Evolutionary conservation across 2,113 vertebrate species (phyloP).

Genomic region (Psilopogon haemacephalus): DNA sequence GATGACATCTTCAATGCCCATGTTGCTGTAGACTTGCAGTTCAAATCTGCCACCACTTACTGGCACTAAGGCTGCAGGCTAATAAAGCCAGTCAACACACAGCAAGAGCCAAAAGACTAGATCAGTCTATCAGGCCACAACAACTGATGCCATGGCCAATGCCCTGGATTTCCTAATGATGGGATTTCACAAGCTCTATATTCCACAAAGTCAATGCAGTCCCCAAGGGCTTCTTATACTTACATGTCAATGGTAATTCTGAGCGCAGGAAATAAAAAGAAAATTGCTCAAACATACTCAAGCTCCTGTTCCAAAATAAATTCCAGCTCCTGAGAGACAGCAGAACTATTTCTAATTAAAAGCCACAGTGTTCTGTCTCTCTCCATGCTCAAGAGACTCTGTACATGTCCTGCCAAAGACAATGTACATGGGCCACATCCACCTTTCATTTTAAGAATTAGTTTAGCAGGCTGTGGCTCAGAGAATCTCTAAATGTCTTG

Average conservation of each 20-base stretch:
- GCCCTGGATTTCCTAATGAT: not conserved
- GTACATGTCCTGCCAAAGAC: not conserved
- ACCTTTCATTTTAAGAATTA: not conserved
- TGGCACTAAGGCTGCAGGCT: not conserved
- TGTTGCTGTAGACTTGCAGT: accelerated
- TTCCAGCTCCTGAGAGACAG: not conserved
- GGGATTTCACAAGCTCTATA: not conserved
- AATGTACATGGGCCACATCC: not conserved
- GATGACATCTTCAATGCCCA: not conserved
- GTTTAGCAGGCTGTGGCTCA: not conserved
- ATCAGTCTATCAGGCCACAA: not conserved
- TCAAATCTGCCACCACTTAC: not conserved
- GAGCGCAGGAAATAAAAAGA: not conserved
- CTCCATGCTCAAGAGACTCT: not conserved
- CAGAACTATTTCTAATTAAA: not conserved
- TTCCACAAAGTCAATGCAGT: not conserved
- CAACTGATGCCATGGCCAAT: not conserved
- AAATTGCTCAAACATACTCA: not conserved
- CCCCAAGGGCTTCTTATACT: not conserved
- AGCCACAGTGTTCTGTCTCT: not conserved
- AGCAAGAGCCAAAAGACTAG: not conserved
- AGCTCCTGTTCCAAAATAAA: not conserved
- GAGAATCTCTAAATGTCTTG: not conserved
- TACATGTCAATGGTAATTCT: not conserved
- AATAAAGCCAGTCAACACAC: not conserved